Conservation (phyloP, 2,113 vertebrate species). For the Bagarius yarrelli region DNA sequence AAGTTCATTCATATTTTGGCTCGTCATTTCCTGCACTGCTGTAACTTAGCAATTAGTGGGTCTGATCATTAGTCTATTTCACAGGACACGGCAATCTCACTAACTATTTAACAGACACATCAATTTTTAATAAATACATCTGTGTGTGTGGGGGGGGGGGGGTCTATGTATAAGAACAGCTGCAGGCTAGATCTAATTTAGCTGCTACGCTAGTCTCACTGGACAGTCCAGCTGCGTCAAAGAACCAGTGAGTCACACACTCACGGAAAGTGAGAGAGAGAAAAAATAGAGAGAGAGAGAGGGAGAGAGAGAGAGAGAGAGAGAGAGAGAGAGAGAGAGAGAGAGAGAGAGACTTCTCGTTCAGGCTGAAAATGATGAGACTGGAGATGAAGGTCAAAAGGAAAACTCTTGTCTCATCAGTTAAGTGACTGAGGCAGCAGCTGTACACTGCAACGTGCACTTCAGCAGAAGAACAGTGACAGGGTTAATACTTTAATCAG, state of each 20-base stretch:
- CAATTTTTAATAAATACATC: conserved; percentile 33
- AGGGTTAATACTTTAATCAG: not conserved
- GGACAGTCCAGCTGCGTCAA: conserved; percentile 55
- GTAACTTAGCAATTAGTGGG: not conserved
- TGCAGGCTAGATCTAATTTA: conserved; percentile 53
- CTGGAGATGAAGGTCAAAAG: conserved; percentile 29
- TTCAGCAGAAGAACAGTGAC: not conserved
- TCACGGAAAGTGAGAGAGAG: not conserved
- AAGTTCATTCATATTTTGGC: conserved; percentile 25
- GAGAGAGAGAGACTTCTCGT: not conserved
- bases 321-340: too few species aligned
- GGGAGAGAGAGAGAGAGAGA: too few species aligned
- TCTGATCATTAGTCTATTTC: conserved; percentile 24
- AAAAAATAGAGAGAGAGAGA: too few species aligned
- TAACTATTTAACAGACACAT: conserved; percentile 22
- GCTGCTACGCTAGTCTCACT: conserved; percentile 47
- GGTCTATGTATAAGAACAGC: conserved; percentile 52
- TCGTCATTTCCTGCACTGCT: not conserved
- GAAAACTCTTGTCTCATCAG: conserved; percentile 5
- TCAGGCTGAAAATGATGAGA: conserved; percentile 12
- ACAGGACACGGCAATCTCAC: conserved; percentile 1
- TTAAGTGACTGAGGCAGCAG: not conserved
- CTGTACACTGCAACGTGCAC: not conserved
- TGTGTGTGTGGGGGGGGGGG: conserved; percentile 28
- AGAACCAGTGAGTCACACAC: conserved; percentile 38